phyloP scores from a whole-genome alignment of 2,113 vertebrate genomes.

The Orycteropus afer region DNA sequence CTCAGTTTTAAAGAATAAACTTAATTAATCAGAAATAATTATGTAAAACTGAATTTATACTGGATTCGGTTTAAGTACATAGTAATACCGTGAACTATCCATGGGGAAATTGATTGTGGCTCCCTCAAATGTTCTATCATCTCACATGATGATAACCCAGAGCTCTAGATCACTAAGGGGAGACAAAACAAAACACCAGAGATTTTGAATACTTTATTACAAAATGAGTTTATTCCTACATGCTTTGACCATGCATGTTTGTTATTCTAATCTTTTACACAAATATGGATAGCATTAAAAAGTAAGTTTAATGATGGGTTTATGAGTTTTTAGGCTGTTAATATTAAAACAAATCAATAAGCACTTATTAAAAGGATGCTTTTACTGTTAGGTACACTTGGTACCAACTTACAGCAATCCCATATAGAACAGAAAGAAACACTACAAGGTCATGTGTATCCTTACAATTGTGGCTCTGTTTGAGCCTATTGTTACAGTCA shows the following conservation, averaged over 20 bases:
- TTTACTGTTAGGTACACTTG: no score
- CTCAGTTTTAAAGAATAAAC: no score
- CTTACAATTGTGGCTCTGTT: no score
- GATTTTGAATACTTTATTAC: background rate
- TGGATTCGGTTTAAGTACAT: no score
- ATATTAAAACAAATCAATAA: constrained; percentile 38
- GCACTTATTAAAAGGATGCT: no score
- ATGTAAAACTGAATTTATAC: background rate
- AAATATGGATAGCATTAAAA: background rate
- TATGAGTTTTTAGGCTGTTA: background rate
- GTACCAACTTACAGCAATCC: no score
- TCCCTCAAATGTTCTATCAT: constrained; percentile 43
- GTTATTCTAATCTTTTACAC: background rate
- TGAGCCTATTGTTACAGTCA: no score
- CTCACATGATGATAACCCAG: background rate
- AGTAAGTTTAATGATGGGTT: background rate
- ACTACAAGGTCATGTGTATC: no score
- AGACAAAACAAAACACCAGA: no score
- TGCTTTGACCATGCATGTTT: background rate
- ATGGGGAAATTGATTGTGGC: constrained; percentile 8
- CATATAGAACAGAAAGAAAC: no score
- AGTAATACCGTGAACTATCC: no score
- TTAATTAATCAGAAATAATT: no score
- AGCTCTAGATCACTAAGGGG: background rate
- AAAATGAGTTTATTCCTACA: background rate